Conservation (phyloP, 2,797 vertebrate species). For the Intellagama lesueurii region DNA sequence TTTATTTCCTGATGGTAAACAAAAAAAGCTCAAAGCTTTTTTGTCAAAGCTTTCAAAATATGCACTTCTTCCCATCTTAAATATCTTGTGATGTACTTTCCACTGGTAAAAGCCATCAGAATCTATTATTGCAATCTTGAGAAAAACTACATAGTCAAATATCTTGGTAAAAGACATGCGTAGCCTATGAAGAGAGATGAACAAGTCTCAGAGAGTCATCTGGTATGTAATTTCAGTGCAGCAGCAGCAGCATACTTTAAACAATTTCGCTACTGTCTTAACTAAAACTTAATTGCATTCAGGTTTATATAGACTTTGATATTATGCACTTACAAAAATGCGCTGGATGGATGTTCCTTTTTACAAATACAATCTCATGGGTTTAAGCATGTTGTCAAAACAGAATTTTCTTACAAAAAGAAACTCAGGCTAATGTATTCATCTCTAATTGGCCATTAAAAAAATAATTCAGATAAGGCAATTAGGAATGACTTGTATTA, state of each 20-base stretch:
- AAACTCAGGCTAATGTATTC: background rate
- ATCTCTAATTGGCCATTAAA: background rate
- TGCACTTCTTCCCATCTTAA: background rate
- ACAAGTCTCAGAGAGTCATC: background rate
- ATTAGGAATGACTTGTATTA: background rate
- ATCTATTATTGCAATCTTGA: background rate
- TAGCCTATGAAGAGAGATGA: background rate
- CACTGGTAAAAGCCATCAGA: conserved; percentile 3
- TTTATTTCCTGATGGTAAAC: background rate
- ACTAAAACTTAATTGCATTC: background rate
- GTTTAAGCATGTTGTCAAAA: background rate
- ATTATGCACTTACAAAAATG: background rate
- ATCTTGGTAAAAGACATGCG: background rate
- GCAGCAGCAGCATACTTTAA: conserved; percentile 18
- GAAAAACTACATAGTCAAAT: background rate
- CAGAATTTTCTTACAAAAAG: background rate
- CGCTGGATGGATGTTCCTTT: background rate
- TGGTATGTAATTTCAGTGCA: background rate
- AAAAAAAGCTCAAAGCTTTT: background rate
- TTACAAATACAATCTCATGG: background rate
- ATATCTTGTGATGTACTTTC: background rate
- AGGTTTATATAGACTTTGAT: background rate
- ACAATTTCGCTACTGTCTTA: conserved; percentile 1
- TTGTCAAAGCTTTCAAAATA: conserved; percentile 1
- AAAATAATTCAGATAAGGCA: background rate